Evolutionary conservation across 2,888 invertebrate species (phyloP).

Genomic region (Proisotoma minuta): DNA sequence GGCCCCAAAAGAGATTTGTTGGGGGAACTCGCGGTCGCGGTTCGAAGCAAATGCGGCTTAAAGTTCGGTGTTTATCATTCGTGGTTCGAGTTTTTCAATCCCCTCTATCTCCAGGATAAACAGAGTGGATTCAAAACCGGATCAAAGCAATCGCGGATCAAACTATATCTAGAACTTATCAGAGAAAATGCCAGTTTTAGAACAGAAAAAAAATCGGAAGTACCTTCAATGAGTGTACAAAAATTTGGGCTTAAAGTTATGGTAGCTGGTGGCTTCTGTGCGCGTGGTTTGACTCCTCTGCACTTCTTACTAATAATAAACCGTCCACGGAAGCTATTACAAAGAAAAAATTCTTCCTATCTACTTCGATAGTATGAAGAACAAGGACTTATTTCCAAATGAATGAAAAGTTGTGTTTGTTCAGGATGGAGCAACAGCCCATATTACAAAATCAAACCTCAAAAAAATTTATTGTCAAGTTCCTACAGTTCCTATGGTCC

Average conservation of each 20-base stretch:
- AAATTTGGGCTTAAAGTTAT: slow-evolving; percentile 5
- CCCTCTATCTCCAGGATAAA: slow-evolving; percentile 51
- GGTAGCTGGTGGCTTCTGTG: slow-evolving; percentile 14
- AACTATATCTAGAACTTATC: slow-evolving; percentile 47
- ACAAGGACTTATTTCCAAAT: neutral
- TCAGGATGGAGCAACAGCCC: too few species aligned
- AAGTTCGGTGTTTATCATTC: slow-evolving; percentile 50
- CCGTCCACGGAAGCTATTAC: slow-evolving; percentile 1
- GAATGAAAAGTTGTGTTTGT: slow-evolving; percentile 3
- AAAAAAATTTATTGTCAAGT: too few species aligned
- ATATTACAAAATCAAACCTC: too few species aligned
- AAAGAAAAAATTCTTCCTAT: slow-evolving; percentile 8
- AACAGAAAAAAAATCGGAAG: too few species aligned
- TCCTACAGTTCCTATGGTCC: too few species aligned
- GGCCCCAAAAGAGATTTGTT: slow-evolving; percentile 71
- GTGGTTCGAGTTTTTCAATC: slow-evolving; percentile 53
- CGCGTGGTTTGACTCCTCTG: neutral
- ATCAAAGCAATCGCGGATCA: too few species aligned
- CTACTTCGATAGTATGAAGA: neutral
- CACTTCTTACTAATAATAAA: neutral
- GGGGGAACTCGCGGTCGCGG: slow-evolving; percentile 48
- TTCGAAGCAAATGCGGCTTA: slow-evolving; percentile 48
- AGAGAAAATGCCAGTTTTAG: too few species aligned
- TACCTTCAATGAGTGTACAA: too few species aligned
- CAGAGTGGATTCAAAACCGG: slow-evolving; percentile 48